These are phyloP conservation scores for Botia kubotai DNA, from an alignment of 2,797 vertebrate species.

Conservation along the genomic window DNA sequence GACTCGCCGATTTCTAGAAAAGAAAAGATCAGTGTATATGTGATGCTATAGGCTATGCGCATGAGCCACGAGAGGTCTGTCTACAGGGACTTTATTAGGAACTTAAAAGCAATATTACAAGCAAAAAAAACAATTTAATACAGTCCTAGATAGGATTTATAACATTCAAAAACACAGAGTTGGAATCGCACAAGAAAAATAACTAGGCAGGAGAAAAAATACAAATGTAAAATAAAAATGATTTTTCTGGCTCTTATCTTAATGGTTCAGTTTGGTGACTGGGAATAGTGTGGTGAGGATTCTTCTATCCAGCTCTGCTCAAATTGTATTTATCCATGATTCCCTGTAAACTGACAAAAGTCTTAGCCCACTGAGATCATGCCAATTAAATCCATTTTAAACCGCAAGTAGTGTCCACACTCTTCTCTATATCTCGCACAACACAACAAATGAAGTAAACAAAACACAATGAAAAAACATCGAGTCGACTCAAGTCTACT, in stretches of 20 bases:
- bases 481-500: background rate
- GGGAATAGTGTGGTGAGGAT: background rate
- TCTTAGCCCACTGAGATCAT: slow-evolving; percentile 24
- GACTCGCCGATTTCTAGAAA: background rate
- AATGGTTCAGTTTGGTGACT: background rate
- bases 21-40: background rate
- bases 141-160: background rate
- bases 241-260: background rate
- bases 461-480: background rate
- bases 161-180: slow-evolving; percentile 18
- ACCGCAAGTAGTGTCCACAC: background rate
- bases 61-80: background rate
- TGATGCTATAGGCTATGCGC: background rate
- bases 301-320: slow-evolving; percentile 5
- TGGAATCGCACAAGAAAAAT: background rate
- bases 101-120: slow-evolving; percentile 32
- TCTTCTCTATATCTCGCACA: background rate
- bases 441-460: slow-evolving; percentile 6
- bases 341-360: background rate
- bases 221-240: background rate
- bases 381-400: background rate
- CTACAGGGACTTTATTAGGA: slow-evolving; percentile 27
- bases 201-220: background rate
- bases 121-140: slow-evolving; percentile 7
- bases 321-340: background rate